phyloP scores from a whole-genome alignment of 2,797 vertebrate genomes.

The Neosalanx taihuensis region DNA sequence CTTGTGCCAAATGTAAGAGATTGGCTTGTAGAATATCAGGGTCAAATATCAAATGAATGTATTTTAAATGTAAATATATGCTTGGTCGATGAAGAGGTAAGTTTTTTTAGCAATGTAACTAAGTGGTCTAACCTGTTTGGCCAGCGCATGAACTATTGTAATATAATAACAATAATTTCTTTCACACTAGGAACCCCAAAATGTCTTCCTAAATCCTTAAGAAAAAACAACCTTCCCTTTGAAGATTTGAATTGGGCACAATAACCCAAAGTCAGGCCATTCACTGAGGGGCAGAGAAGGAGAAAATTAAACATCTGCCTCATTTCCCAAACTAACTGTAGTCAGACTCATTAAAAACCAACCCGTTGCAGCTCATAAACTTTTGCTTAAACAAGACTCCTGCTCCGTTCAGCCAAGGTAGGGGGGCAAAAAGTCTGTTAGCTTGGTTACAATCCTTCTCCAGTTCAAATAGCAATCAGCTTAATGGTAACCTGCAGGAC shows the following conservation, averaged over 20 bases:
- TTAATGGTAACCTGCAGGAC: not conserved
- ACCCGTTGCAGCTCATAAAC: conserved; percentile 39
- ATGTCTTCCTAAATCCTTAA: not conserved
- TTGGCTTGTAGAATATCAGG: conserved; percentile 22
- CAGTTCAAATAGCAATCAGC: not conserved
- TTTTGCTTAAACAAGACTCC: conserved; percentile 29
- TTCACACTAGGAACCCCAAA: not conserved
- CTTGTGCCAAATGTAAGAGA: conserved; percentile 26
- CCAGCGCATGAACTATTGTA: not conserved
- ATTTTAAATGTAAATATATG: not conserved
- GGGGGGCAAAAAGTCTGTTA: not conserved
- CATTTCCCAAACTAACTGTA: conserved; percentile 65
- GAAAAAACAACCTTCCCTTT: conserved; percentile 32
- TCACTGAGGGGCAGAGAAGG: conserved; percentile 57
- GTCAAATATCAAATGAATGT: conserved; percentile 39
- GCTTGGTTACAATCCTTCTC: not conserved
- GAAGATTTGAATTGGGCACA: conserved; percentile 56
- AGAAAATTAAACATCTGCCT: conserved; percentile 71
- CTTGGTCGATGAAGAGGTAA: not conserved
- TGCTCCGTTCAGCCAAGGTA: conserved; percentile 24
- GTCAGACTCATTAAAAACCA: conserved; percentile 61
- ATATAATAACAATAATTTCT: not conserved
- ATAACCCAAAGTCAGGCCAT: conserved; percentile 68
- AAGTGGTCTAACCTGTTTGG: not conserved
- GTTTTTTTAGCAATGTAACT: not conserved